A percentile compares a stretch with the other conserved stretches of the same genome.
These are phyloP conservation scores for Pseudochaenichthys georgianus DNA, from an alignment of 2,797 vertebrate genomes.

Conservation along the genomic window DNA sequence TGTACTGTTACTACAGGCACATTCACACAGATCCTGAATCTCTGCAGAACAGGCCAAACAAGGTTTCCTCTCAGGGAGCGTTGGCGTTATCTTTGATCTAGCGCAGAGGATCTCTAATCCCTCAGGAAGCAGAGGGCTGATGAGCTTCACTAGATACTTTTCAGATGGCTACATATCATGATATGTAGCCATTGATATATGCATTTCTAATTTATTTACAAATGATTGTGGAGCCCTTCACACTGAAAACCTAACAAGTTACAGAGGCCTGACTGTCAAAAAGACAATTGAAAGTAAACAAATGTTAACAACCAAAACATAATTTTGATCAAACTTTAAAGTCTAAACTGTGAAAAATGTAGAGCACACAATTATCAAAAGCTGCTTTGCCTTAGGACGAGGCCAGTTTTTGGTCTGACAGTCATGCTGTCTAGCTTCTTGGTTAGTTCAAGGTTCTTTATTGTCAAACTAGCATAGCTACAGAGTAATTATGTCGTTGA, in stretches of 20 bases:
- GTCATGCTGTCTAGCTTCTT: constrained; percentile 11
- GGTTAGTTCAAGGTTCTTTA: too few relatives aligned
- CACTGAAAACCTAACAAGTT: background rate
- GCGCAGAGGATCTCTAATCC: constrained; percentile 47
- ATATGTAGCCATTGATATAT: background rate
- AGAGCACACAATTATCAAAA: constrained; percentile 4
- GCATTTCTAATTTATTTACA: background rate
- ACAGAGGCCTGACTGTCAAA: background rate
- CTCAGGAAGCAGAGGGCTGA: constrained; percentile 50
- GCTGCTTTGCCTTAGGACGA: background rate
- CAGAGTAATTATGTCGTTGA: too few relatives aligned
- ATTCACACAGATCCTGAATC: constrained; percentile 22
- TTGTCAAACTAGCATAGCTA: too few relatives aligned
- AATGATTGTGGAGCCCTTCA: background rate
- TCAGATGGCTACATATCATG: constrained; percentile 4
- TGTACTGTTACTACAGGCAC: constrained; percentile 10
- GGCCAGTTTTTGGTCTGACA: constrained; percentile 18
- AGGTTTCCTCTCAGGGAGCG: constrained; percentile 54
- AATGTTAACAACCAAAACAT: background rate
- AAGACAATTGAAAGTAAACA: background rate
- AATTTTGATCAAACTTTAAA: background rate
- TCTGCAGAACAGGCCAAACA: constrained; percentile 40
- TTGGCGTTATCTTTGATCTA: constrained; percentile 57
- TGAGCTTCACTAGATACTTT: constrained; percentile 16
- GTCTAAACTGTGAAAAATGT: background rate